Base-by-base conservation (phyloP, 1,140 invertebrate genomes). In the Drosophila carrolli region DNA sequence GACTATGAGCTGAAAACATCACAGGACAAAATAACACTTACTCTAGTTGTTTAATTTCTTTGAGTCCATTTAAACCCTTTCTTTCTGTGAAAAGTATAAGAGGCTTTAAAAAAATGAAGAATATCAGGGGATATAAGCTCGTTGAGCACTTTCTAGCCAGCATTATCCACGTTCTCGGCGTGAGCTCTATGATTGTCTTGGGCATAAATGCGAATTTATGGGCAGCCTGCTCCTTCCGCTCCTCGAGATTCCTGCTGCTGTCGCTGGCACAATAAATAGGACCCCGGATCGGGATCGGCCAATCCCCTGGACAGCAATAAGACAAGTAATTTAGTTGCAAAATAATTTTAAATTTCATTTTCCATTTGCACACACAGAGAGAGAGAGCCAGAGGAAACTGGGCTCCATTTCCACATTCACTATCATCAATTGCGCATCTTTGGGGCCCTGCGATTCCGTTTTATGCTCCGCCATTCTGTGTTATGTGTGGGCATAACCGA, bases 311-410 rank as follows among this genome's bases (percentile, higher is more conserved):
- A 88, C 83, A 51, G 83, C 83, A 88, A 88, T 88, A 88, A 89
- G 83, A 88, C 83, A 88, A 88, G 83, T 88, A 88, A 88, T 88
- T 88, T 88, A 88, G 67, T 80, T 88, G 83, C 83, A 89, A 88
- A 88, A 88, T 88, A 88, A 88, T 88, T 88, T 88, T 88, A 88
- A 88, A 88, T 88, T 88, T 88, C 84, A 88, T 88, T 88, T 86
- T 86, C 77, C 81, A 84, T 80, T 84, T 84, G 77, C 81, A 78
- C 79, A 80, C 35, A 59, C 19, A 19, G 44, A 54, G 2, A 37
- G 35, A 6, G 8, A 40, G 16, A 9, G 5, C 0, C 11, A 10
- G 11, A 43, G 27, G 56, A 19, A 19, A 37, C 50, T 37, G 50
- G 37, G 50, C 14, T 7, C 32, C 50, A 53, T 37, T 53, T 37